Evolutionary conservation across 2,797 vertebrate genomes (phyloP).

Genomic region (Clarias laeviceps): DNA sequence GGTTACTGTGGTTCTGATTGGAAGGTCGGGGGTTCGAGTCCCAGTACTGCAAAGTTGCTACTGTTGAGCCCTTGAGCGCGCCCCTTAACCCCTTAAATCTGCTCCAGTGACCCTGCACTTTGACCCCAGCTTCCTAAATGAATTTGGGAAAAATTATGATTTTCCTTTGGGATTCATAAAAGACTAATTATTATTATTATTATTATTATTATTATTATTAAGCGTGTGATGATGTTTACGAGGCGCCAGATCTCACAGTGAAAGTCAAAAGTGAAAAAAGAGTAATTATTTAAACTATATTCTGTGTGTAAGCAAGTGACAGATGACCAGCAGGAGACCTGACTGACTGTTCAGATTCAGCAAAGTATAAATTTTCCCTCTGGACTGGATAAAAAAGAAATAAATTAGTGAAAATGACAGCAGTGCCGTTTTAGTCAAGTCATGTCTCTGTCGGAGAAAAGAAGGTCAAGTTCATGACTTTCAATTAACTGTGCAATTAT

Average conservation of each 20-base stretch:
- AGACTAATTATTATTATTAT: no score
- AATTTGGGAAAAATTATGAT: no score
- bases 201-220: no score
- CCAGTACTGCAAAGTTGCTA: no score
- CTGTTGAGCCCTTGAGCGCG: no score
- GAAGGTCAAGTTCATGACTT: constrained; percentile 22
- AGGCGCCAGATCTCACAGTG: neutral
- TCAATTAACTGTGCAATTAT: constrained; percentile 18
- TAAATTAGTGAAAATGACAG: neutral
- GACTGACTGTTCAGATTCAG: neutral
- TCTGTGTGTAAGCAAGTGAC: neutral
- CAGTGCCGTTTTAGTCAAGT: constrained; percentile 9
- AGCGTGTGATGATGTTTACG: neutral
- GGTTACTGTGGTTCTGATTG: no score
- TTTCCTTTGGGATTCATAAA: no score
- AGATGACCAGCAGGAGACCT: neutral
- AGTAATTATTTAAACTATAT: neutral
- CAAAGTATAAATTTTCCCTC: neutral
- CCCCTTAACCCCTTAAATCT: no score
- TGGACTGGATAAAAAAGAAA: neutral
- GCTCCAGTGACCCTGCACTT: no score
- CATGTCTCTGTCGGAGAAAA: neutral
- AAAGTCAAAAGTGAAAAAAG: neutral
- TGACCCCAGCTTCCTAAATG: no score
- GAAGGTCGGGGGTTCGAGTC: no score